phyloP scores from a whole-genome alignment of 2,797 vertebrate species.

The Acanthiza pusilla region DNA sequence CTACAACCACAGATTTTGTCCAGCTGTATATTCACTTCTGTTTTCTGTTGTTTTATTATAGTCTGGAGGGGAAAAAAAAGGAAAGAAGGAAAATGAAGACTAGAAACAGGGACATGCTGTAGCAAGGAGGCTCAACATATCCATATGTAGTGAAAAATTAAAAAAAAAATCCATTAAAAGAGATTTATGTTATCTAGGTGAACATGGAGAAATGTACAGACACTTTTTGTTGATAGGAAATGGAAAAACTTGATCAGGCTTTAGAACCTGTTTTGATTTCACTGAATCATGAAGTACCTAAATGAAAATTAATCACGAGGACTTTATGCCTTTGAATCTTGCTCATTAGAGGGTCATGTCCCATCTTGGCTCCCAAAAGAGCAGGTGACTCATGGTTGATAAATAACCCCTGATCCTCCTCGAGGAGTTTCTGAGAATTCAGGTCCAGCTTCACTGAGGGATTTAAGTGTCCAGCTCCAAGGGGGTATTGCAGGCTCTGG shows the following conservation, averaged over 20 bases:
- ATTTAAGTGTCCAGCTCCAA: background rate
- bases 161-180: background rate
- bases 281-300: background rate
- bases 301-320: background rate
- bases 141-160: background rate
- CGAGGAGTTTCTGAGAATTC: background rate
- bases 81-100: background rate
- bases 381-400: background rate
- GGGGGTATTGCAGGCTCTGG: background rate
- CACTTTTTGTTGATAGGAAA: background rate
- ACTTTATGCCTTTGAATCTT: background rate
- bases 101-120: background rate
- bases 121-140: background rate
- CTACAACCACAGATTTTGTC: background rate
- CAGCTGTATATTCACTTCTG: accelerated
- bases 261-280: background rate
- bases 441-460: background rate
- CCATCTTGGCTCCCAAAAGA: background rate
- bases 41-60: background rate
- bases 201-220: background rate
- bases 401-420: background rate
- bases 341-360: background rate
- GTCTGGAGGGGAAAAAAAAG: background rate
- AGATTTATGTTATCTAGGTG: background rate
- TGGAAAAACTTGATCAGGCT: background rate